Evolutionary conservation across 2,113 vertebrate species (phyloP).

Genomic region (Quiscalus mexicanus): DNA sequence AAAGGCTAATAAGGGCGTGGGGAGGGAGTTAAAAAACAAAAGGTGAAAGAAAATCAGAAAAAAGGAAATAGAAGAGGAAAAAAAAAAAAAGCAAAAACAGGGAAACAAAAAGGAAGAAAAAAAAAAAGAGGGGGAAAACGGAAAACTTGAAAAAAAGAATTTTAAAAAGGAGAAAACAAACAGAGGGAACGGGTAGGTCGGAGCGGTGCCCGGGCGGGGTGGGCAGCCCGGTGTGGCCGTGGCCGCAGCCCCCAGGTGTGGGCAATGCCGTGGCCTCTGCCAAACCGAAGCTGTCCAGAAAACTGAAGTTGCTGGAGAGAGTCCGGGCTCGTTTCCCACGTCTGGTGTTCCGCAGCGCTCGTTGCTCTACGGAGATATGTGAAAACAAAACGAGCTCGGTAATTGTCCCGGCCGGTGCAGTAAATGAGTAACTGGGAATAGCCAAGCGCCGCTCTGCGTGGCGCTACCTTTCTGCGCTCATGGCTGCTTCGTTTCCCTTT

Average conservation of each 20-base stretch:
- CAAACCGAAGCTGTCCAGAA: not conserved
- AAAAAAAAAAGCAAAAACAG: rapidly evolving
- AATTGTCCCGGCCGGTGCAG: not conserved
- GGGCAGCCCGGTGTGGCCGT: not conserved
- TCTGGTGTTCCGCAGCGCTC: not conserved
- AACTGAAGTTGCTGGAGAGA: not conserved
- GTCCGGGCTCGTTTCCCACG: not conserved
- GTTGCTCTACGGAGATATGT: rapidly evolving
- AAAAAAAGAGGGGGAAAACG: rapidly evolving
- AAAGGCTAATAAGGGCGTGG: not conserved
- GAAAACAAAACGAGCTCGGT: not conserved
- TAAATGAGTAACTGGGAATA: not conserved
- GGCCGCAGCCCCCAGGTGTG: not conserved
- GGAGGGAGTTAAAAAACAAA: not conserved
- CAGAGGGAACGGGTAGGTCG: rapidly evolving
- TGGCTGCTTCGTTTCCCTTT: not conserved
- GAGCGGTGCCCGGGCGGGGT: not conserved
- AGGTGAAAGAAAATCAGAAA: not conserved
- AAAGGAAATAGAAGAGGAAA: not conserved
- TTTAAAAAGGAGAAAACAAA: rapidly evolving
- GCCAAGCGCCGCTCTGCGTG: rapidly evolving
- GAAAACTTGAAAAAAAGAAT: rapidly evolving
- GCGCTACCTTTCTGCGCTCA: not conserved
- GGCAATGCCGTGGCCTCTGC: not conserved
- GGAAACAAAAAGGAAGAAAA: not conserved